A percentile compares a stretch with the other conserved stretches of the same genome.
Conservation (phyloP, 2,113 vertebrate genomes). For the Microtus pennsylvanicus region DNA sequence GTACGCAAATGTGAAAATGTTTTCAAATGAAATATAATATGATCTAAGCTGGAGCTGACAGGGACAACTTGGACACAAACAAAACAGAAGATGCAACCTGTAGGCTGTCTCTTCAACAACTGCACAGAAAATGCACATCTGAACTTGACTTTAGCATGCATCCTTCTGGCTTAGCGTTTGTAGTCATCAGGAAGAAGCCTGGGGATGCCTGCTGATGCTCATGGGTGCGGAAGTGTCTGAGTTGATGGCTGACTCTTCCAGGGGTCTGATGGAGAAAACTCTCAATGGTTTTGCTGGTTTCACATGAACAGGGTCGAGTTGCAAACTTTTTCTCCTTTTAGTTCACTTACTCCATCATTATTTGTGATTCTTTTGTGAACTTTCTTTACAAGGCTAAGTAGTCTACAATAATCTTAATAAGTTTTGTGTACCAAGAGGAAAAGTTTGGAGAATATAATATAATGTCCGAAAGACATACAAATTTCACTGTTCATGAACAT, state of each 20-base stretch:
- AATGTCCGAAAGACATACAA: conserved; percentile 13
- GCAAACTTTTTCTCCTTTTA: not conserved
- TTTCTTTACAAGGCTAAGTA: no score
- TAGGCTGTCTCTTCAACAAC: not conserved
- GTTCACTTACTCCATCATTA: not conserved
- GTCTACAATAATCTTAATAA: not conserved
- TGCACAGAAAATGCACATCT: not conserved
- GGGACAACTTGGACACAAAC: not conserved
- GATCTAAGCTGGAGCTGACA: not conserved
- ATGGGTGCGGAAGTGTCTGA: no score
- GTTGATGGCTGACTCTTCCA: not conserved
- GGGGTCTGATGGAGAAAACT: not conserved
- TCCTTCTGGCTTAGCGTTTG: not conserved
- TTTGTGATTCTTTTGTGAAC: not conserved
- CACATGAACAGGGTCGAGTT: not conserved
- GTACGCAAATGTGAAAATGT: not conserved
- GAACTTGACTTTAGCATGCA: not conserved
- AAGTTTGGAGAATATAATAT: conserved; percentile 1
- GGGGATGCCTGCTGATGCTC: not conserved
- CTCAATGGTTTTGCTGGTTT: not conserved
- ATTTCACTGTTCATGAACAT: conserved; percentile 6
- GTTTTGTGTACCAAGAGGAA: not conserved
- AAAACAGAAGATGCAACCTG: not conserved
- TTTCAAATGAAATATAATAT: not conserved
- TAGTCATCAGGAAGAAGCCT: not conserved